A percentile compares a stretch with the other conserved stretches of the same genome.
These are phyloP conservation scores for Ciona savignyi DNA, from an alignment of 23 tunicate species.

Conservation along the genomic window DNA sequence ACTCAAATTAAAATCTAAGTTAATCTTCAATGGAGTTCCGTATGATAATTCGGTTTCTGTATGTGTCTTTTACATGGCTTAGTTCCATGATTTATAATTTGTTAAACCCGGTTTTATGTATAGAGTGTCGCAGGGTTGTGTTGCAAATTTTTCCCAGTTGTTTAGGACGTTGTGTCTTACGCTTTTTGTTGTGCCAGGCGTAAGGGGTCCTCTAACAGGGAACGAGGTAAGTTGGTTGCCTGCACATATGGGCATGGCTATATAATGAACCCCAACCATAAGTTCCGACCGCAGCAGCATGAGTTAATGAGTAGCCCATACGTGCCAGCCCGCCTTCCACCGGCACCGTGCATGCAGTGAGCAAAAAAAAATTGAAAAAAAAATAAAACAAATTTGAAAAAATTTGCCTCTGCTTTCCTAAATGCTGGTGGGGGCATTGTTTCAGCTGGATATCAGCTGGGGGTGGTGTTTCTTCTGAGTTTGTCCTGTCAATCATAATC, in stretches of 20 bases:
- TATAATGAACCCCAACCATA: conserved; percentile 6
- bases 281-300: background rate
- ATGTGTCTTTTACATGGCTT: background rate
- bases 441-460: background rate
- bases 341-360: background rate
- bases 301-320: background rate
- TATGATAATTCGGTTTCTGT: background rate
- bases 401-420: background rate
- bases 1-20: too few species aligned
- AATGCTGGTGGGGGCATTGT: background rate
- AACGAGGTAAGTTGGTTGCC: conserved; percentile 2
- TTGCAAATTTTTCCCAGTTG: too few species aligned
- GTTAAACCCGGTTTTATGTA: too few species aligned
- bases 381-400: too few species aligned
- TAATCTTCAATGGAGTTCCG: too few species aligned
- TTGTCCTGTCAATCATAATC: conserved; percentile 36
- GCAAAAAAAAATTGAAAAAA: too few species aligned
- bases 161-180: too few species aligned
- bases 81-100: too few species aligned
- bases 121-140: too few species aligned
- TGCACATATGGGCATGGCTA: conserved; percentile 39
- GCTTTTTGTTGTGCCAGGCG: background rate
- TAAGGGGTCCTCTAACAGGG: background rate
- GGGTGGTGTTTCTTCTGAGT: conserved; percentile 1
- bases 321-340: background rate